These are phyloP conservation scores for Axinella damicornis DNA, from an alignment of 37 sponge, comb jelly and placozoan genomes.

Conservation along the genomic window DNA sequence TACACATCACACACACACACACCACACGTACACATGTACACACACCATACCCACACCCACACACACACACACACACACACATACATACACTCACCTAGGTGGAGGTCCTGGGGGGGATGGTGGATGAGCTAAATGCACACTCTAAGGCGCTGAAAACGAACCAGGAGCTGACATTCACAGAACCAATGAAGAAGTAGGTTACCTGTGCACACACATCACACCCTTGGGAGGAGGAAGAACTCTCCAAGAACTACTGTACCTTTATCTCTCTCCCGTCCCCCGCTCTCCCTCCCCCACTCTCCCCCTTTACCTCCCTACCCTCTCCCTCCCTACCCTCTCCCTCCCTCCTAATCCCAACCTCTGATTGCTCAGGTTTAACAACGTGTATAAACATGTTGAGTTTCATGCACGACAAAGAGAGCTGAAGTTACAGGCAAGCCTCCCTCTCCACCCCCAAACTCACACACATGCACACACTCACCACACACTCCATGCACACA, in stretches of 20 bases:
- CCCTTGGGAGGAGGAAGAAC: too few relatives aligned
- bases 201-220: too few relatives aligned
- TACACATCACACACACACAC: constrained; percentile 6
- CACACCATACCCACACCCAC: constrained; percentile 5
- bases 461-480: too few relatives aligned
- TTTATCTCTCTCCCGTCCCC: too few relatives aligned
- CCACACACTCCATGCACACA: constrained; percentile 5
- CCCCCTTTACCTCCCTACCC: background rate
- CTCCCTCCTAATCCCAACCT: too few relatives aligned
- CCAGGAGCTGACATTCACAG: constrained; percentile 55
- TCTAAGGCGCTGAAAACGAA: constrained; percentile 38
- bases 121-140: constrained; percentile 42
- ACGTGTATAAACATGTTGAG: constrained; percentile 67
- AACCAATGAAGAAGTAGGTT: constrained; percentile 69
- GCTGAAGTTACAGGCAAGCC: constrained; percentile 47
- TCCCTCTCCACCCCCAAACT: background rate
- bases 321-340: too few relatives aligned
- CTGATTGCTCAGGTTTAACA: constrained; percentile 59
- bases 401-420: constrained; percentile 62
- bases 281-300: background rate
- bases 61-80: constrained; percentile 43
- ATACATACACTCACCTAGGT: constrained; percentile 22
- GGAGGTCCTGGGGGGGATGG: constrained; percentile 14
- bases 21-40: background rate
- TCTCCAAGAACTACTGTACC: too few relatives aligned